Evolutionary conservation across 2,888 invertebrate genomes (phyloP).

Genomic region (Minunthozetes semirufus): DNA sequence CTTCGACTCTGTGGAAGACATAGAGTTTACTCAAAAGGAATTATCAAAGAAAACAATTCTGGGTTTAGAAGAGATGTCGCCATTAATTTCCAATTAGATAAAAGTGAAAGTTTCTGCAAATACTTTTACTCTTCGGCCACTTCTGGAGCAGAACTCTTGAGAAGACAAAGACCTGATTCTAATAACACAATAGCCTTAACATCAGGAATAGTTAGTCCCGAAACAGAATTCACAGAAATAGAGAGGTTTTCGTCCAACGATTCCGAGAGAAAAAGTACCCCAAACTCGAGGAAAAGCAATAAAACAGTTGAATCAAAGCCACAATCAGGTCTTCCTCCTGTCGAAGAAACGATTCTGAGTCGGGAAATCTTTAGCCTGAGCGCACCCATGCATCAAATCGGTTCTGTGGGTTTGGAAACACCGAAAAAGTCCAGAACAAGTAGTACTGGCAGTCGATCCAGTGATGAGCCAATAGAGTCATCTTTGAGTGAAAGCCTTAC

Average conservation of each 20-base stretch:
- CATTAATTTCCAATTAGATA: constrained; percentile 40
- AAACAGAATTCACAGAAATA: constrained; percentile 18
- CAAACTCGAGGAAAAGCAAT: neutral
- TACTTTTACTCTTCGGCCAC: constrained; percentile 40
- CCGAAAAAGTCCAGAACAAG: neutral
- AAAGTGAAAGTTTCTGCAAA: constrained; percentile 40
- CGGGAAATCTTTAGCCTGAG: neutral
- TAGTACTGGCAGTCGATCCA: neutral
- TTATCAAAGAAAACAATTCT: constrained; percentile 37
- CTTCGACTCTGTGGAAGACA: constrained; percentile 58
- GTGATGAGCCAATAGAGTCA: neutral
- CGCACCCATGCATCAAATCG: constrained; percentile 23
- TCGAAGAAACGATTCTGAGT: neutral
- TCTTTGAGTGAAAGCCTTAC: constrained; percentile 13
- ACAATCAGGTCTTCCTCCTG: constrained; percentile 1
- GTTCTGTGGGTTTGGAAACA: constrained; percentile 15
- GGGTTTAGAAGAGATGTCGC: neutral
- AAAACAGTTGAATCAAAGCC: neutral
- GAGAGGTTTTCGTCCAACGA: neutral
- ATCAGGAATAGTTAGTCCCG: constrained; percentile 20
- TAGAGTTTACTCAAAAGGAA: constrained; percentile 37
- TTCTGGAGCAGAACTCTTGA: constrained; percentile 4
- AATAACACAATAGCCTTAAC: neutral
- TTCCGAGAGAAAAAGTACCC: neutral
- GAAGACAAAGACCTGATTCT: constrained; percentile 6